These are phyloP conservation scores for Rhinolophus ferrumequinum DNA, from an alignment of 2,113 vertebrate genomes.

Conservation along the genomic window DNA sequence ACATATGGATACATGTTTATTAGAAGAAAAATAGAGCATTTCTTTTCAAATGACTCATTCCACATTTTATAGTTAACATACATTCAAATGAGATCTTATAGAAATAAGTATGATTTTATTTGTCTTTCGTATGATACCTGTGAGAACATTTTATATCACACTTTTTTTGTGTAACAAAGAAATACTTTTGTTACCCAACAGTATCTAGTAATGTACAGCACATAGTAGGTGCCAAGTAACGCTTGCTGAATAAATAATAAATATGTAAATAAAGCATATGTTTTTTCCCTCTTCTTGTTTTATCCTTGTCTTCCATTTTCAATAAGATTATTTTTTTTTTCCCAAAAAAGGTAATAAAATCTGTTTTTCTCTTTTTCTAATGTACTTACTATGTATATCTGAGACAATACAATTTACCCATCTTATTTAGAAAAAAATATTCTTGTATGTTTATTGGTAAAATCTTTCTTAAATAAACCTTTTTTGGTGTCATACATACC, in stretches of 20 bases:
- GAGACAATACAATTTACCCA: not conserved
- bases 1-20: not conserved
- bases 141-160: not conserved
- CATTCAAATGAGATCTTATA: not conserved
- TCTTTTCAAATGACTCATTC: not conserved
- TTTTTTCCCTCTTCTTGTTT: not conserved
- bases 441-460: not conserved
- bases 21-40: not conserved
- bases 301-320: not conserved
- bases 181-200: not conserved
- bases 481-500: not conserved
- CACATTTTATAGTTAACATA: not conserved
- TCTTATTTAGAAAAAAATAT: not conserved
- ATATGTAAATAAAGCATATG: not conserved
- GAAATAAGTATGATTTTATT: not conserved
- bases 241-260: slow-evolving; percentile 5
- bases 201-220: not conserved
- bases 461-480: not conserved
- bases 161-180: not conserved
- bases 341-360: not conserved
- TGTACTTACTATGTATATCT: not conserved
- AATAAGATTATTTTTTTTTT: not conserved
- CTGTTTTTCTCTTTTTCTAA: not conserved
- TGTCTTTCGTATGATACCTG: not conserved
- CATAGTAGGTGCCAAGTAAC: not conserved